Conservation (phyloP, 2,888 invertebrate species). For the Microplitis deprimator region DNA sequence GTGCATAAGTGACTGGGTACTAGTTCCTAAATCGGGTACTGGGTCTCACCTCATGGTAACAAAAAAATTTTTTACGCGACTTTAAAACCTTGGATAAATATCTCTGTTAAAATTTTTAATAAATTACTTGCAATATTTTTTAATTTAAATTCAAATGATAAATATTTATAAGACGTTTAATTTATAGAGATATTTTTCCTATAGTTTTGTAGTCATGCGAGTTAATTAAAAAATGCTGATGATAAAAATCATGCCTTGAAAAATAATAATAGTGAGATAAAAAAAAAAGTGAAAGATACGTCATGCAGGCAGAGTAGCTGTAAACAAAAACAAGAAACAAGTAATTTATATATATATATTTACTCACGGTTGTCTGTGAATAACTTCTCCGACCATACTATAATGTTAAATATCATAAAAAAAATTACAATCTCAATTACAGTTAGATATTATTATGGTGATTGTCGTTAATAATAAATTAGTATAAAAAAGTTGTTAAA, state of each 20-base stretch:
- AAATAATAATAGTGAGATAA: constrained; percentile 21
- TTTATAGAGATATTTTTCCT: background rate
- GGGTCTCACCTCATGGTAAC: too few relatives aligned
- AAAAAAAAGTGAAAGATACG: constrained; percentile 31
- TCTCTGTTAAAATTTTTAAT: too few relatives aligned
- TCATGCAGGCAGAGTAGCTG: constrained; percentile 40
- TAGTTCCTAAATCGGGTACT: too few relatives aligned
- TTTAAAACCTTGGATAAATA: too few relatives aligned
- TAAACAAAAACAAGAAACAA: background rate
- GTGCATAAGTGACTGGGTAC: too few relatives aligned
- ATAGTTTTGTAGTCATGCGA: background rate
- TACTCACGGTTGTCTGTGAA: constrained; percentile 83
- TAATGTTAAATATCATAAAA: constrained; percentile 61
- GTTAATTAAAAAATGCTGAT: background rate
- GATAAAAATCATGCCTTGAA: constrained; percentile 22
- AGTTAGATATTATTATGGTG: background rate
- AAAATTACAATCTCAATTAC: constrained; percentile 35
- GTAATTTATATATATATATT: constrained; percentile 27
- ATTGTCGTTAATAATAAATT: constrained; percentile 16
- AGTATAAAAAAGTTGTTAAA: background rate
- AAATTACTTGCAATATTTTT: too few relatives aligned
- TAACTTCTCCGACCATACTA: constrained; percentile 81
- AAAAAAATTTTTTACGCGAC: too few relatives aligned
- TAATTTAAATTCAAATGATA: too few relatives aligned
- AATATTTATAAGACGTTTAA: background rate